These are phyloP conservation scores for Hydropsyche tenuis DNA, from an alignment of 1,140 invertebrate genomes.

Conservation along the genomic window DNA sequence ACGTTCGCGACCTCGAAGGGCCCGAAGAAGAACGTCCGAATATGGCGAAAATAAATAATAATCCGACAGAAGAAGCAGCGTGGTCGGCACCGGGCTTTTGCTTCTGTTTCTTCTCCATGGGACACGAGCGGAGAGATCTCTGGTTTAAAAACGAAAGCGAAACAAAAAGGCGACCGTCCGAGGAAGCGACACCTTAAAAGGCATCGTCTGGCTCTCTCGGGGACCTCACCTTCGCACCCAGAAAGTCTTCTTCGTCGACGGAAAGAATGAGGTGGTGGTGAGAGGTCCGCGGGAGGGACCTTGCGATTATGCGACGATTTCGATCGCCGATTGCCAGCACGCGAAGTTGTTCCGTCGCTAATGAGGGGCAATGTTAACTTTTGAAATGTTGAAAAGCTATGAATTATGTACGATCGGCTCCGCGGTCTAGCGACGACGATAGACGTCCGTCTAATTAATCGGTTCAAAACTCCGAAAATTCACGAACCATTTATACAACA, in stretches of 20 bases:
- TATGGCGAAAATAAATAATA: constrained; percentile 27
- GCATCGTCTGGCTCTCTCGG: constrained; percentile 13
- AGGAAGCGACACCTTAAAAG: constrained; percentile 27
- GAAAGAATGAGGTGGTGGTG: background rate
- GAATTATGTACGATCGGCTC: too few relatives aligned
- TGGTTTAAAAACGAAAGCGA: constrained; percentile 4
- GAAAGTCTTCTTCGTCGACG: background rate
- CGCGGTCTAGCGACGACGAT: too few relatives aligned
- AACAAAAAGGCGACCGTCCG: too few relatives aligned
- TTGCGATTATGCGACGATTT: constrained; percentile 45
- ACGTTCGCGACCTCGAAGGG: constrained; percentile 19
- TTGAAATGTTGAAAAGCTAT: constrained; percentile 11
- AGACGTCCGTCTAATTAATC: too few relatives aligned
- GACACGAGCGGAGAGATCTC: constrained; percentile 6
- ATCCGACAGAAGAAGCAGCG: background rate
- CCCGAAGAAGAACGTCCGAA: constrained; percentile 5
- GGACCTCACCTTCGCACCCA: constrained; percentile 41
- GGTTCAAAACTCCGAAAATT: too few relatives aligned
- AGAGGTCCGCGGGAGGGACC: constrained; percentile 22
- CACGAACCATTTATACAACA: too few relatives aligned
- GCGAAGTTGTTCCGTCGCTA: background rate
- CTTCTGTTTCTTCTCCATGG: too few relatives aligned
- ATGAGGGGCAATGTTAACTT: constrained; percentile 9
- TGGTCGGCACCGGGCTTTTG: background rate
- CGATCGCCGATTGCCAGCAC: constrained; percentile 7